Conservation (phyloP, 2,888 invertebrate species). For the Fragum whitleyi region DNA sequence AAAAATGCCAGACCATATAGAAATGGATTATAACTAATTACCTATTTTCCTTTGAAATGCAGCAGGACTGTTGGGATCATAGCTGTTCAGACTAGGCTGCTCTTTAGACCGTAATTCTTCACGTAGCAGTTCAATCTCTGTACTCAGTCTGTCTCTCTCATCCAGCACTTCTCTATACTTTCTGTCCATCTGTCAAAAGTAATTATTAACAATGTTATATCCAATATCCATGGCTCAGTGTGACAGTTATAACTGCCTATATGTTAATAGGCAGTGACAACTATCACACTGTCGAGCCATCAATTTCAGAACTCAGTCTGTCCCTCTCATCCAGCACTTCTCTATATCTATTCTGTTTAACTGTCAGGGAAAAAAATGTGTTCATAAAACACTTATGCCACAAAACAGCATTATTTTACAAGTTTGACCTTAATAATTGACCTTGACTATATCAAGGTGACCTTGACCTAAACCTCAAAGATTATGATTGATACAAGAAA, state of each 20-base stretch:
- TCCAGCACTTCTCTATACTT: slow-evolving; percentile 73
- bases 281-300: too few species aligned
- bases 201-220: too few species aligned
- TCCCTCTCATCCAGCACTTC: slow-evolving; percentile 80
- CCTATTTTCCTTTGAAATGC: slow-evolving; percentile 80
- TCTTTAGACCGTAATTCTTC: slow-evolving; percentile 63
- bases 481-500: too few species aligned
- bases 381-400: neutral
- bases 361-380: slow-evolving; percentile 49
- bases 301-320: slow-evolving; percentile 79
- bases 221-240: neutral
- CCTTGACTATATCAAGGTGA: too few species aligned
- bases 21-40: too few species aligned
- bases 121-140: slow-evolving; percentile 77
- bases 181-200: slow-evolving; percentile 66
- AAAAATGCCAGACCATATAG: too few species aligned
- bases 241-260: too few species aligned
- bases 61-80: slow-evolving; percentile 77
- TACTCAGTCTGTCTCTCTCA: slow-evolving; percentile 81
- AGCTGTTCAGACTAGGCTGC: slow-evolving; percentile 72
- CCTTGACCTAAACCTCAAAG: too few species aligned
- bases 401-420: too few species aligned
- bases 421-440: too few species aligned
- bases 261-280: too few species aligned
- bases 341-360: slow-evolving; percentile 70